Conservation (phyloP, 2,888 invertebrate genomes). For the Timandra comae region DNA sequence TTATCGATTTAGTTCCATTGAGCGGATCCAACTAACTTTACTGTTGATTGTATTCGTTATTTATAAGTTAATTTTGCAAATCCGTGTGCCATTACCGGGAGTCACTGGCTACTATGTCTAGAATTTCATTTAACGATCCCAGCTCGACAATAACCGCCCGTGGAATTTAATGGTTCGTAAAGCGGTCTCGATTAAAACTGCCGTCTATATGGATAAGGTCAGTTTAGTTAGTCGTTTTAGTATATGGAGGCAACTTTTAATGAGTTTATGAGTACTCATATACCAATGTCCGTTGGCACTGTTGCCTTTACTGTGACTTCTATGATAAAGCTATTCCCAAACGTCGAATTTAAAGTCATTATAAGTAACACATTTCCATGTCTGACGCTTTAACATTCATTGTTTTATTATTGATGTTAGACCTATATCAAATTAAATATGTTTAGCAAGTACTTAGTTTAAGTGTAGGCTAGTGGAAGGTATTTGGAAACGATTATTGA, state of each 20-base stretch:
- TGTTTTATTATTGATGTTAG: too few species aligned
- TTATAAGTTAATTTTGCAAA: conserved; percentile 32
- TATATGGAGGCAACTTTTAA: conserved; percentile 66
- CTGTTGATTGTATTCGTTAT: conserved; percentile 20
- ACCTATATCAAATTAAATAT: too few species aligned
- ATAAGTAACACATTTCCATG: too few species aligned
- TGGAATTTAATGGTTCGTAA: conserved; percentile 66
- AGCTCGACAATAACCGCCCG: conserved; percentile 63
- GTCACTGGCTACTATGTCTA: conserved; percentile 40
- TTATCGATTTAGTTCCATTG: conserved; percentile 14
- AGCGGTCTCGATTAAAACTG: conserved; percentile 70
- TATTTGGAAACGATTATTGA: too few species aligned
- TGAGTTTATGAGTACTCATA: conserved; percentile 65
- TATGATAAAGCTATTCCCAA: conserved; percentile 34
- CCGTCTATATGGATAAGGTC: conserved; percentile 60
- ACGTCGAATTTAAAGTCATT: conserved; percentile 39
- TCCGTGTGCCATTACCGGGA: conserved; percentile 31
- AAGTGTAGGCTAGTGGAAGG: too few species aligned
- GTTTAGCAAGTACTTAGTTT: too few species aligned
- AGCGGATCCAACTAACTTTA: conserved; percentile 6
- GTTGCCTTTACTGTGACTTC: conserved; percentile 30
- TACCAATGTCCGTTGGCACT: conserved; percentile 23
- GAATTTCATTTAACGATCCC: conserved; percentile 66
- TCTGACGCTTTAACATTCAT: too few species aligned
- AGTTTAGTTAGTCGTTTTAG: conserved; percentile 61